Base-by-base conservation (phyloP, 2,888 invertebrate genomes). In the Erannis defoliaria region DNA sequence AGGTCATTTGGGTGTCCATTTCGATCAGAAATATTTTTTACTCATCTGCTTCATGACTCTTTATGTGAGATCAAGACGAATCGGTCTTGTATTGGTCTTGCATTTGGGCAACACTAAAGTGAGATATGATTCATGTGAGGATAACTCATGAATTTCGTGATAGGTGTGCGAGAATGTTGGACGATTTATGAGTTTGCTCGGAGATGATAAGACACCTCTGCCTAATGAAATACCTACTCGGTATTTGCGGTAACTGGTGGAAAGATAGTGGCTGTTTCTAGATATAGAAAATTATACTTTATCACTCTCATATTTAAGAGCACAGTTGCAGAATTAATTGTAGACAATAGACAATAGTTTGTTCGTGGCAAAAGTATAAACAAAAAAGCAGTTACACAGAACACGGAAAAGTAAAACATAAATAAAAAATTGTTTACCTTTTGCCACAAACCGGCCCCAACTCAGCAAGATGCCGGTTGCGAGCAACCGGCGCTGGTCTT, bases 161-260 rank as follows among this genome's bases (percentile, higher is more conserved):
- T 56, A 62, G 56, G 56, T 62, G 55, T 40, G 56, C 62, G 23
- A 42, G 40, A 38, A 14, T 16, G 14, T 42, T 42, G 8, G 29
- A 62, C 49, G 58, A 70, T 67, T 67, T 70, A 70, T 67, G 53
- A 58, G 49, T 54, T 49, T 49, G 58, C 42, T 43, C 55, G n/a
- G 43, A 50, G 56, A 50, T 64, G 68, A 67, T 68, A 68, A 67
- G 67, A 55, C 59, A 59, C 60, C 62, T 62, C 21, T 45, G 29
- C 40, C 35, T 62, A 63, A 61, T 67, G 67, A 65, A 55, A 58
- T 65, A 55, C 55, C 60, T 58, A 63, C 53, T 55, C 21, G 55
- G 26, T 37, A 35, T 45, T 35, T 23, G 55, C 40, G 40, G 40
- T 29, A 19, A 8, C 29, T 42, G 18, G 12, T 31, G 16, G 19